Evolutionary conservation across 2,888 invertebrate species (phyloP).

Genomic region (Pachycephus smyrnensis): DNA sequence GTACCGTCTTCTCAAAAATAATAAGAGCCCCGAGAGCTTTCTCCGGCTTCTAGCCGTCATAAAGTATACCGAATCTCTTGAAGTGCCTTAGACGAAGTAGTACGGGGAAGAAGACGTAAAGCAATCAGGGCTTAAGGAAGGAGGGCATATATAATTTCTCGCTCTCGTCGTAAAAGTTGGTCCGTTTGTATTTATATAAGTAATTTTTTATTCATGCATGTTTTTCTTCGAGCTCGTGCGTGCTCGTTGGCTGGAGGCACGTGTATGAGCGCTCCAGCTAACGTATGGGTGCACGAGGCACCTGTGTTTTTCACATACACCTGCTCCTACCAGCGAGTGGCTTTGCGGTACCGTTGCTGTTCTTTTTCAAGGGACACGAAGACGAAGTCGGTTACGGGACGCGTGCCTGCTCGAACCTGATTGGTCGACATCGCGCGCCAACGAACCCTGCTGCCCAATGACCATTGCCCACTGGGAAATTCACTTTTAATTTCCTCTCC

Average conservation of each 20-base stretch:
- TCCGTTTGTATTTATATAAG: constrained; percentile 47
- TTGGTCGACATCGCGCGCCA: constrained; percentile 23
- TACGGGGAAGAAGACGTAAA: neutral
- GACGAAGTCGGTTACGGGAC: constrained; percentile 31
- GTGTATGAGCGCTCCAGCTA: constrained; percentile 31
- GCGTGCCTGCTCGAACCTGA: constrained; percentile 35
- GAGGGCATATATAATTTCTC: neutral
- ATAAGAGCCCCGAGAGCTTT: neutral
- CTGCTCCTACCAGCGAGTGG: constrained; percentile 42
- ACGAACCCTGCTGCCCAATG: neutral
- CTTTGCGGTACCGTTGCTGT: constrained; percentile 35
- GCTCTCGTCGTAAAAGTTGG: constrained; percentile 1
- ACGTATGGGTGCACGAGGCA: constrained; percentile 38
- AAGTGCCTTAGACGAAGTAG: neutral
- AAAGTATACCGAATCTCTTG: neutral
- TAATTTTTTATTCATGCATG: constrained; percentile 51
- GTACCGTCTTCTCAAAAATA: neutral
- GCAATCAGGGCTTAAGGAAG: neutral
- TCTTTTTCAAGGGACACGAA: constrained; percentile 29
- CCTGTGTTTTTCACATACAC: constrained; percentile 55
- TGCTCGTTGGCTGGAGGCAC: constrained; percentile 29
- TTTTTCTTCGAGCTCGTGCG: constrained; percentile 29
- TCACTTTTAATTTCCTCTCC: neutral
- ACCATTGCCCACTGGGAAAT: neutral
- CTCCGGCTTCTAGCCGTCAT: neutral